These are phyloP conservation scores for Enteromius anoplus DNA, from an alignment of 2,797 vertebrate species.

Conservation along the genomic window DNA sequence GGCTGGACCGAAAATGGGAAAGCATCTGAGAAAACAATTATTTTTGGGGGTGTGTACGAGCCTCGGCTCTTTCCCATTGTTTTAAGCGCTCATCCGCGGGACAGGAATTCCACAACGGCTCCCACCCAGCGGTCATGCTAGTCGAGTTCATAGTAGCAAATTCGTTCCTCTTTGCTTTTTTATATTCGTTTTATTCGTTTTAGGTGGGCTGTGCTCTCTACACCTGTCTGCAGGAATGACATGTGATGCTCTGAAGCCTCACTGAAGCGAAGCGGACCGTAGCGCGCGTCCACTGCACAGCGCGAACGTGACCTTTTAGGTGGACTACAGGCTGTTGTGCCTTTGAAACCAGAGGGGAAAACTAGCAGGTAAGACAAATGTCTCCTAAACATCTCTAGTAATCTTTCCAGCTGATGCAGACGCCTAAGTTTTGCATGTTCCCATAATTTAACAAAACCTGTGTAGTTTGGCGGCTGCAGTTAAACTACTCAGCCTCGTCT, in stretches of 20 bases:
- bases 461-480: not conserved
- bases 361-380: constrained; percentile 29
- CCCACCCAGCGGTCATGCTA: not conserved
- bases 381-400: not conserved
- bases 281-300: not conserved
- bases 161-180: not conserved
- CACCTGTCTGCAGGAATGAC: constrained; percentile 43
- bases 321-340: not conserved
- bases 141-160: not conserved
- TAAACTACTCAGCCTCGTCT: not conserved
- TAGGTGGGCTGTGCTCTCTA: constrained; percentile 14
- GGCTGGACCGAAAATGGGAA: constrained; percentile 36
- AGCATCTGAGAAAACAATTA: constrained; percentile 44
- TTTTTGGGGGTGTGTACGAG: constrained; percentile 42
- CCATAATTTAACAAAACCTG: not conserved
- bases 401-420: not conserved
- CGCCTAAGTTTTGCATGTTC: not conserved
- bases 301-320: constrained; percentile 6
- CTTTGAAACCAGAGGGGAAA: not conserved
- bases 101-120: constrained; percentile 1
- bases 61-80: constrained; percentile 29
- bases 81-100: not conserved
- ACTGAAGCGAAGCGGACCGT: constrained; percentile 41
- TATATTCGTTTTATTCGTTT: not conserved
- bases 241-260: constrained; percentile 50